Evolutionary conservation across 1,140 invertebrate species (phyloP).

Genomic region (Drosophila micromelanica): DNA sequence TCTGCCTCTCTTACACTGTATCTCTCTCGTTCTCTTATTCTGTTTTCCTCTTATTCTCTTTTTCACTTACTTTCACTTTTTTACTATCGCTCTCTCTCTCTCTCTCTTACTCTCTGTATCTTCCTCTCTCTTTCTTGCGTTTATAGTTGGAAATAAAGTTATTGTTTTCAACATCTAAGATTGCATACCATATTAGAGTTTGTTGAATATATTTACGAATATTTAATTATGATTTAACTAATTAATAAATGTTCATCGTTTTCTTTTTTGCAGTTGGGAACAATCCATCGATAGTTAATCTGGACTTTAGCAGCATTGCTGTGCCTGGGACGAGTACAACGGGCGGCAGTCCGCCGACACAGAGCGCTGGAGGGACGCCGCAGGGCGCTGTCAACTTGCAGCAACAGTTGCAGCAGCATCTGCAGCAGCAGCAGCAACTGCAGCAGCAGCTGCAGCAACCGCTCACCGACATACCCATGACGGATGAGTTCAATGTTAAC

Average conservation of each 20-base stretch:
- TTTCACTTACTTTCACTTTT: too few relatives aligned
- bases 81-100: too few relatives aligned
- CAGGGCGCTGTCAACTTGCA: conserved; percentile 2
- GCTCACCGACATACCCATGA: conserved; percentile 63
- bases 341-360: conserved; percentile 52
- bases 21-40: too few relatives aligned
- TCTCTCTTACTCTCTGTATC: too few relatives aligned
- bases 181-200: too few relatives aligned
- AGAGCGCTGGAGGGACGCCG: conserved; percentile 22
- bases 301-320: conserved; percentile 95
- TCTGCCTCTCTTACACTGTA: too few relatives aligned
- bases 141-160: too few relatives aligned
- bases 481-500: conserved; percentile 82
- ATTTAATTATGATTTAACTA: too few relatives aligned
- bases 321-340: conserved; percentile 87
- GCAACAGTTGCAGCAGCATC: conserved; percentile 30
- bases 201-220: too few relatives aligned
- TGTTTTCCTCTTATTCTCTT: too few relatives aligned
- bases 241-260: neutral
- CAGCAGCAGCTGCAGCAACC: conserved; percentile 84
- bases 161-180: too few relatives aligned
- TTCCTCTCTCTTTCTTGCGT: too few relatives aligned
- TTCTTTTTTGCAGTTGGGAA: conserved; percentile 3
- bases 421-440: conserved; percentile 85
- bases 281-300: conserved; percentile 55